A percentile compares a stretch with the other conserved stretches of the same genome.
phyloP scores from a whole-genome alignment of 1,140 invertebrate species.

The Lamellibrachia luymesi region DNA sequence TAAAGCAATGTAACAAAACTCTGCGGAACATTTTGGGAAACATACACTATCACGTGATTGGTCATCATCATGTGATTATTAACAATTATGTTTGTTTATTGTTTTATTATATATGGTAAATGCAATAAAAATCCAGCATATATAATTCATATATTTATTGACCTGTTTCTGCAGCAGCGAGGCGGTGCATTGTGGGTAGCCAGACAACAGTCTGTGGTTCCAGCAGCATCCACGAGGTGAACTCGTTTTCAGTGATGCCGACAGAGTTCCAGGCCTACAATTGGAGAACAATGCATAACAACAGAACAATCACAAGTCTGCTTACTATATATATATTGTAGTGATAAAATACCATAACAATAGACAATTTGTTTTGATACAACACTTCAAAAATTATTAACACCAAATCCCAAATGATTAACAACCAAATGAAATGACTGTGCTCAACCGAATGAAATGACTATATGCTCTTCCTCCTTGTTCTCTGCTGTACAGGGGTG shows the following conservation, averaged over 20 bases:
- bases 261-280: slow-evolving; percentile 58
- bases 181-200: slow-evolving; percentile 65
- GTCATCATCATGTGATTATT: no score
- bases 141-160: slow-evolving; percentile 29
- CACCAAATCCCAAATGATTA: no score
- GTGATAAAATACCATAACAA: neutral
- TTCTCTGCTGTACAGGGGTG: no score
- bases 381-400: no score
- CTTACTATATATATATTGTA: neutral
- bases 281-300: neutral
- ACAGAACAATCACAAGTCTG: neutral
- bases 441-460: no score
- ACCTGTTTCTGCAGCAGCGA: slow-evolving; percentile 63
- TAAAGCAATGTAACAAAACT: no score
- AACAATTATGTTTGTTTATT: no score
- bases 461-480: no score
- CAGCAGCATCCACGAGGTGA: slow-evolving; percentile 62
- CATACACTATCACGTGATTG: no score
- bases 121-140: neutral
- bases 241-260: slow-evolving; percentile 62
- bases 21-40: no score
- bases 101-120: no score
- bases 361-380: neutral
- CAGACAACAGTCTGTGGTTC: slow-evolving; percentile 65
- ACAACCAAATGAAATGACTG: no score